These are phyloP conservation scores for Lottia scabra DNA, from an alignment of 2,888 invertebrate genomes.

Conservation along the genomic window DNA sequence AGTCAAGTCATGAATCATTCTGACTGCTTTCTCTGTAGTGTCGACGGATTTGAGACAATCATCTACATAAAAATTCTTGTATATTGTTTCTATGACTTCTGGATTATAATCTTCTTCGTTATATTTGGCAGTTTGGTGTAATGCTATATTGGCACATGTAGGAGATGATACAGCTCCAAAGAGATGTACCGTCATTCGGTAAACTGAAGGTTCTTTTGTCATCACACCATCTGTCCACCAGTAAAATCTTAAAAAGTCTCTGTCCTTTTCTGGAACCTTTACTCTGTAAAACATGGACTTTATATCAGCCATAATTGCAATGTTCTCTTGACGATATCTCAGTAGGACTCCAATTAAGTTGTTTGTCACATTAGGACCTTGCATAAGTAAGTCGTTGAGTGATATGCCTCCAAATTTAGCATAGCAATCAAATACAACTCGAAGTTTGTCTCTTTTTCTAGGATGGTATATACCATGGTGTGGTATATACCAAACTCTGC, in stretches of 20 bases:
- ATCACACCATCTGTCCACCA: constrained; percentile 26
- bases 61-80: constrained; percentile 26
- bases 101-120: not conserved
- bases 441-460: constrained; percentile 18
- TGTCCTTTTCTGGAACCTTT: constrained; percentile 23
- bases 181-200: constrained; percentile 9
- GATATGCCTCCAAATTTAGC: constrained; percentile 30
- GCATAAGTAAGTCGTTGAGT: constrained; percentile 31
- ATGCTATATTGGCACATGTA: constrained; percentile 15
- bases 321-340: constrained; percentile 31
- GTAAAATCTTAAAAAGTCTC: constrained; percentile 27
- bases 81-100: constrained; percentile 10
- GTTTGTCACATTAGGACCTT: constrained; percentile 39
- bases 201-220: not conserved
- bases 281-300: constrained; percentile 33
- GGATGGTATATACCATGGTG: constrained; percentile 30
- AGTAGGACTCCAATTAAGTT: constrained; percentile 34
- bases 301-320: constrained; percentile 35
- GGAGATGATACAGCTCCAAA: constrained; percentile 17
- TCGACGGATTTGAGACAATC: constrained; percentile 20
- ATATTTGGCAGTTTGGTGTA: constrained; percentile 7
- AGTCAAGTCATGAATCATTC: not conserved
- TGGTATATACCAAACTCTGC: no score
- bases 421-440: constrained; percentile 33
- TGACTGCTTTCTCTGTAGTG: not conserved